These are phyloP conservation scores for Drosophila parthenogenetica DNA, from an alignment of 2,888 invertebrate genomes.

Conservation along the genomic window DNA sequence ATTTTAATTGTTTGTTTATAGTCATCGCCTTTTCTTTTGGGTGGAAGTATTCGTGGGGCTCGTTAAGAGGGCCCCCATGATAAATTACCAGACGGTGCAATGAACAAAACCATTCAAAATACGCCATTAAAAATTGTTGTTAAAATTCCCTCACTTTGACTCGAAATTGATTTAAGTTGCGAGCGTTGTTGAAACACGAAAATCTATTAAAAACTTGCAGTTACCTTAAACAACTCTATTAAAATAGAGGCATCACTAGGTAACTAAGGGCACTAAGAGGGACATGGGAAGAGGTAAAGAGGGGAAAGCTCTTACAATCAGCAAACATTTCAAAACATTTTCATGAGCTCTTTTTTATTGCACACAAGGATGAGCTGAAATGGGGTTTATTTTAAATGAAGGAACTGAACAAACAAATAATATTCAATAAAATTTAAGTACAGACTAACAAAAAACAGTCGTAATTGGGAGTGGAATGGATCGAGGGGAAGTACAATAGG, in stretches of 20 bases:
- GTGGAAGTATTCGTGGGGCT: constrained; percentile 35
- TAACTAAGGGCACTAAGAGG: neutral
- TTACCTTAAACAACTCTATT: constrained; percentile 73
- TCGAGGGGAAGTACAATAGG: neutral
- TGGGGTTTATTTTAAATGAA: constrained; percentile 48
- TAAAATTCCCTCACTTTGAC: constrained; percentile 39
- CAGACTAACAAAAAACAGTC: constrained; percentile 4
- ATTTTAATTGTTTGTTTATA: constrained; percentile 78
- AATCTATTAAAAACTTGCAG: constrained; percentile 68
- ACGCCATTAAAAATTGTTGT: constrained; percentile 66
- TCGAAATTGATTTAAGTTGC: constrained; percentile 75
- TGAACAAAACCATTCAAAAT: constrained; percentile 70
- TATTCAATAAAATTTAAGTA: constrained; percentile 57
- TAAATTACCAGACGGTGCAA: constrained; percentile 62
- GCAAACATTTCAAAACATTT: constrained; percentile 68
- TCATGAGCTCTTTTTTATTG: constrained; percentile 45
- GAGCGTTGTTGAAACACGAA: constrained; percentile 62
- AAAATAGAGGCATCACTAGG: constrained; percentile 36
- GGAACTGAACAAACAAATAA: constrained; percentile 54
- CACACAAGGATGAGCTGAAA: constrained; percentile 22
- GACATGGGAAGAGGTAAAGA: no score
- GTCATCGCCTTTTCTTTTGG: constrained; percentile 57
- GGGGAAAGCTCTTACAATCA: constrained; percentile 2
- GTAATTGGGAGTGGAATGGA: neutral
- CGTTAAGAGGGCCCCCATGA: constrained; percentile 70